Conservation (phyloP, 2,888 invertebrate species). For the Smittia aterrima region DNA sequence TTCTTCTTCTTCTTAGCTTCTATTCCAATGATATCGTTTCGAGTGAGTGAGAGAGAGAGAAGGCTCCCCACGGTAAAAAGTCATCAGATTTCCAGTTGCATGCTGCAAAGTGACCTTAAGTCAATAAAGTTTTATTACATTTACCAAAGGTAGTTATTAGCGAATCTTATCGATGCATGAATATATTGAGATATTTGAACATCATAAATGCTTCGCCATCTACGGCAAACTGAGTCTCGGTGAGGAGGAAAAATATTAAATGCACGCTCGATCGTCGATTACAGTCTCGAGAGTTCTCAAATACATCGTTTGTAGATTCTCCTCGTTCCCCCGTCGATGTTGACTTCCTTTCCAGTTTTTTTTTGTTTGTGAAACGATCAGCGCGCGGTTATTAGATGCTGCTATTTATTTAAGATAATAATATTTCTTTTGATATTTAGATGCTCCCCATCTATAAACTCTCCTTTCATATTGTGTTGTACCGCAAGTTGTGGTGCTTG, state of each 20-base stretch:
- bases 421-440: constrained; percentile 8
- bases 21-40: not conserved
- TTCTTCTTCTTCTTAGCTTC: too few relatives aligned
- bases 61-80: constrained; percentile 7
- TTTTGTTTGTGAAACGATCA: not conserved
- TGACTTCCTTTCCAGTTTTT: not conserved
- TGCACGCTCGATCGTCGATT: not conserved
- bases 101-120: constrained; percentile 22
- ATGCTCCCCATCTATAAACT: not conserved
- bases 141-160: constrained; percentile 20
- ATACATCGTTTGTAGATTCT: not conserved
- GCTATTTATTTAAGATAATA: constrained; percentile 1
- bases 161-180: constrained; percentile 15
- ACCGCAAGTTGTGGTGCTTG: not conserved
- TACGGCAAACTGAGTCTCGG: not conserved
- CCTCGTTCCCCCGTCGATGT: not conserved
- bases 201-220: not conserved
- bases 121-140: constrained; percentile 8
- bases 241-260: constrained; percentile 11
- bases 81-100: constrained; percentile 20
- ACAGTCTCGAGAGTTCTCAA: not conserved
- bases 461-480: not conserved
- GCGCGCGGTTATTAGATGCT: not conserved
- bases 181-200: constrained; percentile 27
- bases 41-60: not conserved